Evolutionary conservation across 2,797 vertebrate species (phyloP).

Genomic region (Paedocypris micromegethes): DNA sequence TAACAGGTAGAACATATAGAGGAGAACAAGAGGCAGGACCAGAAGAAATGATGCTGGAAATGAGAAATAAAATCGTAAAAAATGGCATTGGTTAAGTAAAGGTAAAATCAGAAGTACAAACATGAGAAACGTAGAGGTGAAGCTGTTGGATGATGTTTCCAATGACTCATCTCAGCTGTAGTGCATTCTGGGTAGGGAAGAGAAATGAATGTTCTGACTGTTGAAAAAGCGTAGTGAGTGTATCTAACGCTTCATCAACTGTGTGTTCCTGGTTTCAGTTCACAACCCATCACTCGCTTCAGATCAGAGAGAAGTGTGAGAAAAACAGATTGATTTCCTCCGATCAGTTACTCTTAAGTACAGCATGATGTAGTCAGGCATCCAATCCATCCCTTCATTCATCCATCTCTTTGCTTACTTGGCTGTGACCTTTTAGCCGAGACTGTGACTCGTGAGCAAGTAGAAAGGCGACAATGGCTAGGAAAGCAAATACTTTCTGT

Average conservation of each 20-base stretch:
- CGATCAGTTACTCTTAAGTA: not conserved
- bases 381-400: too few species aligned
- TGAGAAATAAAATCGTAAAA: too few species aligned
- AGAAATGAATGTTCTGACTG: slow-evolving; percentile 41
- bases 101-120: not conserved
- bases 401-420: too few species aligned
- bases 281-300: slow-evolving; percentile 52
- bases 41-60: too few species aligned
- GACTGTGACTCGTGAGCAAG: too few species aligned
- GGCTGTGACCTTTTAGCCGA: too few species aligned
- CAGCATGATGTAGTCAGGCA: too few species aligned
- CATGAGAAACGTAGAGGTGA: slow-evolving; percentile 26
- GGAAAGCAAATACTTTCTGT: too few species aligned
- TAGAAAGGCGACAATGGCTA: too few species aligned
- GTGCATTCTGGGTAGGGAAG: slow-evolving; percentile 46
- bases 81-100: not conserved
- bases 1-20: too few species aligned
- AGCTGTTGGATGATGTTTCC: slow-evolving; percentile 24
- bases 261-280: slow-evolving; percentile 62
- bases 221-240: too few species aligned
- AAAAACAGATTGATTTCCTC: slow-evolving; percentile 18
- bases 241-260: not conserved
- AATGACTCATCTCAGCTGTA: slow-evolving; percentile 29
- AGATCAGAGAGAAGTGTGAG: slow-evolving; percentile 32
- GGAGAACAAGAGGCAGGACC: too few species aligned